Evolutionary conservation across 2,797 vertebrate species (phyloP).

Genomic region (Arctocebus calabarensis): DNA sequence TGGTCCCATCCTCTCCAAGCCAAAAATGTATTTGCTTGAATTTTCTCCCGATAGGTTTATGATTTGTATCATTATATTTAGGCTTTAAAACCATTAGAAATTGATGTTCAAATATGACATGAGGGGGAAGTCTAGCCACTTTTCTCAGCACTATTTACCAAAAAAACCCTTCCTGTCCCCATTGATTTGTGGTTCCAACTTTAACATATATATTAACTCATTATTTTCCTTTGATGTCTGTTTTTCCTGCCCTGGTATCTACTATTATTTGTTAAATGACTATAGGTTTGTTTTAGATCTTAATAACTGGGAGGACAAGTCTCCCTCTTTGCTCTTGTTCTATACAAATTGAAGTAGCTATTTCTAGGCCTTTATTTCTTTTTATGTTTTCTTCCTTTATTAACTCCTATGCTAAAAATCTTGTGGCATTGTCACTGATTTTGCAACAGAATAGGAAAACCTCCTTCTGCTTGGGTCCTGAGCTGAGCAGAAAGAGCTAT

Average conservation of each 20-base stretch:
- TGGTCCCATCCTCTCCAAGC: not conserved
- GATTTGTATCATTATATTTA: not conserved
- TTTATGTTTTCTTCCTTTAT: not conserved
- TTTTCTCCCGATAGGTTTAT: slow-evolving; percentile 36
- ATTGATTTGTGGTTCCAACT: not conserved
- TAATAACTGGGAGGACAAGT: not conserved
- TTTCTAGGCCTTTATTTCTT: slow-evolving; percentile 34
- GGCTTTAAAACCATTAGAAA: not conserved
- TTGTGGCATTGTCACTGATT: not conserved
- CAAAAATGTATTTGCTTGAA: not conserved
- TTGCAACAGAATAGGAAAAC: not conserved
- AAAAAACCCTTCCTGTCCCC: not conserved
- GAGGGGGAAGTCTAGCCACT: not conserved
- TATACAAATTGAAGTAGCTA: not conserved
- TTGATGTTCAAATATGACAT: not conserved
- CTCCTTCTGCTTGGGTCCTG: not conserved
- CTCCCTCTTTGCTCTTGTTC: slow-evolving; percentile 16
- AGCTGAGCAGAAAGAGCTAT: not conserved
- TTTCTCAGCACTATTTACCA: not conserved
- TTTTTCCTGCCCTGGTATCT: not conserved
- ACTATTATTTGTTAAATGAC: not conserved
- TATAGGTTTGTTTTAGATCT: slow-evolving; percentile 3
- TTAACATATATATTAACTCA: not conserved
- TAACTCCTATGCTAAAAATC: not conserved
- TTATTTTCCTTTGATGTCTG: not conserved